Percentiles rank a stretch among this genome's conserved stretches.
These are phyloP conservation scores for Onychostruthus taczanowskii DNA, from an alignment of 2,113 vertebrate species.

Conservation along the genomic window DNA sequence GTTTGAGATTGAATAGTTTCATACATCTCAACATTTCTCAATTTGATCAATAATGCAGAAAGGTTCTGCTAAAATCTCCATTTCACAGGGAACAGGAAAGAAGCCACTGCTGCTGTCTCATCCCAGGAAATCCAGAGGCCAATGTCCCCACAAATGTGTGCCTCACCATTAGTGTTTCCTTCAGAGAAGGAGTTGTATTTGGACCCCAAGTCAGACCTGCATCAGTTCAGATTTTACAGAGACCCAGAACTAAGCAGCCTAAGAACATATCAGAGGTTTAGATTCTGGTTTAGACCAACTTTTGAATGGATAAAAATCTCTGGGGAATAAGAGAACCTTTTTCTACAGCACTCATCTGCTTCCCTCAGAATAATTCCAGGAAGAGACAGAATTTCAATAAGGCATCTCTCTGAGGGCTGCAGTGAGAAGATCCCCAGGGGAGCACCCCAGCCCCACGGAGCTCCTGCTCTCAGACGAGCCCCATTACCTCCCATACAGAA, in stretches of 20 bases:
- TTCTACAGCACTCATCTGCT: background rate
- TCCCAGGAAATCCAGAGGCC: background rate
- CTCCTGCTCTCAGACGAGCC: background rate
- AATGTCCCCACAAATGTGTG: background rate
- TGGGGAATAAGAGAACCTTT: background rate
- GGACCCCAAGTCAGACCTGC: background rate
- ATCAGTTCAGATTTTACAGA: background rate
- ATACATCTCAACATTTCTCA: background rate
- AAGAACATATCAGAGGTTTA: background rate
- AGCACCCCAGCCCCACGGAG: background rate
- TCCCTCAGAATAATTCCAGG: background rate
- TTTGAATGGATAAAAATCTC: background rate
- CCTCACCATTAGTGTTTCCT: background rate
- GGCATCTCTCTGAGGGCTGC: background rate
- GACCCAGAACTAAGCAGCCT: background rate
- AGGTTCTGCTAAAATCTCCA: background rate
- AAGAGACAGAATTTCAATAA: slow-evolving; percentile 10
- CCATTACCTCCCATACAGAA: background rate
- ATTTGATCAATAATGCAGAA: background rate
- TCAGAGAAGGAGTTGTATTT: background rate
- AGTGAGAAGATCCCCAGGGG: background rate
- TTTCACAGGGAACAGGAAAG: background rate
- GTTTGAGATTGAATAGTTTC: background rate
- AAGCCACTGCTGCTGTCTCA: background rate
- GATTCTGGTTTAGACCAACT: background rate